These are phyloP conservation scores for Xiphias gladius DNA, from an alignment of 2,113 vertebrate species.

Conservation along the genomic window DNA sequence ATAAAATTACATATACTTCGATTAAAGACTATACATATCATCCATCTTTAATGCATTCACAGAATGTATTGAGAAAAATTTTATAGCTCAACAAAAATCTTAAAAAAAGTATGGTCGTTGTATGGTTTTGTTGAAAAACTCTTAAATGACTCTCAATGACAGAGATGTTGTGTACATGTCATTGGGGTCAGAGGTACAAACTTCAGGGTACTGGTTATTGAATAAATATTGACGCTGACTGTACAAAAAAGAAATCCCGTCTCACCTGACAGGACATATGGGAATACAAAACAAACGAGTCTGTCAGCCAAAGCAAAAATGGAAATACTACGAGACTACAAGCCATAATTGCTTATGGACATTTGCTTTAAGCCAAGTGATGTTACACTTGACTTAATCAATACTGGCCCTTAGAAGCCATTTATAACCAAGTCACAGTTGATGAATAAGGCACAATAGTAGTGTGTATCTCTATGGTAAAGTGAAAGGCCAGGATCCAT, in stretches of 20 bases:
- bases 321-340: constrained; percentile 60
- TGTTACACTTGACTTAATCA: constrained; percentile 77
- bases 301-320: constrained; percentile 71
- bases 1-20: not conserved
- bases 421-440: constrained; percentile 79
- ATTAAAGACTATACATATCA: not conserved
- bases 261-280: constrained; percentile 69
- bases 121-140: not conserved
- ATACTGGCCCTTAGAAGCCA: constrained; percentile 82
- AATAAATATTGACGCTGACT: constrained; percentile 58
- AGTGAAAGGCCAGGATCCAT: constrained; percentile 62
- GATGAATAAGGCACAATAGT: constrained; percentile 71
- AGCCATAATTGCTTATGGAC: constrained; percentile 81
- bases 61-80: not conserved
- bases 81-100: not conserved
- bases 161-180: not conserved
- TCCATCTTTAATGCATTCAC: not conserved
- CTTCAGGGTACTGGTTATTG: constrained; percentile 43
- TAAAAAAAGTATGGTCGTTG: not conserved
- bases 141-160: not conserved
- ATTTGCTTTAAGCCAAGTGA: constrained; percentile 81
- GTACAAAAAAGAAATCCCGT: constrained; percentile 31
- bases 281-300: constrained; percentile 78
- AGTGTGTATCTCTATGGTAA: constrained; percentile 64
- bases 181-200: constrained; percentile 30